Percentiles rank a stretch among this genome's conserved stretches.
phyloP scores from a whole-genome alignment of 2,888 invertebrate genomes.

The Leptarthrus brevirostris region DNA sequence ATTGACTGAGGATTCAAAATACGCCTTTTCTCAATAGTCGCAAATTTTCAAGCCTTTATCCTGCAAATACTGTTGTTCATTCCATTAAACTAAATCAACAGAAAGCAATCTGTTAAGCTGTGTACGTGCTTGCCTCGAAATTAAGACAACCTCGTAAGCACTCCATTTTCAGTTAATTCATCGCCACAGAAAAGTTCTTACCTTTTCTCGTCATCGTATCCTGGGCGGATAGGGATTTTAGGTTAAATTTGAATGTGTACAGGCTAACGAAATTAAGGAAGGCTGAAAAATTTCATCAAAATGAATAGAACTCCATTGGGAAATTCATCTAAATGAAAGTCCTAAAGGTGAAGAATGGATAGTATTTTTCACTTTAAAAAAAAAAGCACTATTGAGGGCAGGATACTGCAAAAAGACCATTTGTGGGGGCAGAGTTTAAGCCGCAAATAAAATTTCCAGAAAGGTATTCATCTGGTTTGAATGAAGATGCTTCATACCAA shows the following conservation, averaged over 20 bases:
- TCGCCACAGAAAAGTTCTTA: constrained; percentile 13
- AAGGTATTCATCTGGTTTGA: constrained; percentile 7
- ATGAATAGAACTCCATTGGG: constrained; percentile 1
- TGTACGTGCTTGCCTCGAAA: background rate
- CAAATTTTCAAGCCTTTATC: too few species aligned
- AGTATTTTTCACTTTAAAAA: constrained; percentile 35
- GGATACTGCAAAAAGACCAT: background rate
- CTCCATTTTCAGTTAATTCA: constrained; percentile 36
- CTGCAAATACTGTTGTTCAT: too few species aligned
- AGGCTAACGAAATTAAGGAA: constrained; percentile 9
- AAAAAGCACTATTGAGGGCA: background rate
- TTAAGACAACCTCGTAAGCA: constrained; percentile 13
- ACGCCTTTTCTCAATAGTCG: too few species aligned
- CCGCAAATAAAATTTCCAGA: background rate
- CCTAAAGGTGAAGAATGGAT: constrained; percentile 13
- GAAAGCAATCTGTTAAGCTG: constrained; percentile 7
- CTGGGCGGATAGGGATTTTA: background rate
- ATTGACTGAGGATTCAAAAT: too few species aligned
- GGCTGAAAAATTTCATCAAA: constrained; percentile 8
- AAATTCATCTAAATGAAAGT: constrained; percentile 6
- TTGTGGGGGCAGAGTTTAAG: background rate
- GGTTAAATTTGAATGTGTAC: constrained; percentile 1
- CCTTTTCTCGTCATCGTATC: background rate
- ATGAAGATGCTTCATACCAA: background rate
- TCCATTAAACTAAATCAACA: constrained; percentile 41